These are phyloP conservation scores for Buceros bicornis DNA, from an alignment of 2,797 vertebrate species.

Conservation along the genomic window DNA sequence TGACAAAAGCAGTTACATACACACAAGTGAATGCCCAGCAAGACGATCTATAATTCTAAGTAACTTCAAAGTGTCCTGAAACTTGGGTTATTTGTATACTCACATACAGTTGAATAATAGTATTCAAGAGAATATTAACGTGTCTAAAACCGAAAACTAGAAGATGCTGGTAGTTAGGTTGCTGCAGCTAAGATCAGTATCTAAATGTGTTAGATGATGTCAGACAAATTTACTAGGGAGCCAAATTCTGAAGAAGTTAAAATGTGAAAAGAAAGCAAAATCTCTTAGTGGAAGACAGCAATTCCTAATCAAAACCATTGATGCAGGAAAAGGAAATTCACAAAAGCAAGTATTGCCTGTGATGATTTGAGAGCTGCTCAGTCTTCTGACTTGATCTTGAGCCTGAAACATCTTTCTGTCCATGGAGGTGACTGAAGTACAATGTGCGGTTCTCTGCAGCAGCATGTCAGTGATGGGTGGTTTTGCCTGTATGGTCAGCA, in stretches of 20 bases:
- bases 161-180: neutral
- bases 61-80: neutral
- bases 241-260: neutral
- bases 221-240: neutral
- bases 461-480: rapidly evolving
- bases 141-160: neutral
- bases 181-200: neutral
- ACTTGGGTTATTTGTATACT: neutral
- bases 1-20: neutral
- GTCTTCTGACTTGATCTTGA: neutral
- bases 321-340: neutral
- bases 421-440: neutral
- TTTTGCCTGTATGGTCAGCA: neutral
- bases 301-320: neutral
- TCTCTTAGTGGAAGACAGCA: neutral
- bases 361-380: neutral
- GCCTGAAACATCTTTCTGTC: neutral
- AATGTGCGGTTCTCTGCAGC: neutral
- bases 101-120: neutral
- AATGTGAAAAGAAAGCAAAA: neutral
- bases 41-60: neutral
- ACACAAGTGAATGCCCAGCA: neutral
- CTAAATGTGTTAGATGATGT: neutral
- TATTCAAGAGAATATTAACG: neutral
- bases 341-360: neutral